Evolutionary conservation across 2,113 vertebrate species (phyloP), one percentile per base, ranked within the genome.

Genomic region (Alaudala cheleensis): DNA sequence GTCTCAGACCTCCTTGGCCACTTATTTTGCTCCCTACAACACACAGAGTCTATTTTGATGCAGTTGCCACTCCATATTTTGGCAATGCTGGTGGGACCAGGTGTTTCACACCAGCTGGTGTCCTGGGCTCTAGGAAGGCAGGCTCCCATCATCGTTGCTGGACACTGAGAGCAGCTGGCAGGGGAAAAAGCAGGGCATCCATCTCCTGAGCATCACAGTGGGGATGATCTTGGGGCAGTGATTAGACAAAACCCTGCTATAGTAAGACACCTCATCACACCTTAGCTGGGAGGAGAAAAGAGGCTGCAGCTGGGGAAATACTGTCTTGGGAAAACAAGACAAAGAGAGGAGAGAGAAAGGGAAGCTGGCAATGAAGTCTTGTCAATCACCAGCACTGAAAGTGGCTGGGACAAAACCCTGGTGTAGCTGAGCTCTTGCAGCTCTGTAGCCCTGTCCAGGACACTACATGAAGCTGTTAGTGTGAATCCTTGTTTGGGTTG

Each of bases 91-190:
- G 23, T 34, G 24, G 23, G 7, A 91, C 47, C 18, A 37, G 3
- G 15, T 2, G 1, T 71, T 81, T 73, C 56, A 23, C 5, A 14
- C 8, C 16, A 39, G 16, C 28, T 58, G 31, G 31, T 81, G 28
- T 57, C 25, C 31, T 53, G 39, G 34, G 12, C 3, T 76, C 67
- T 33, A 39, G 26, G 39, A 62, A 66, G 42, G 34, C 14, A 71
- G 42, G 17, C 6, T 80, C 26, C 29, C 40, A 28, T 49, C 29
- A 18, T 34, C 0, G 0, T 23, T 89, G 33, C 12, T 11, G 3
- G 85, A 42, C 7, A 5, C 0, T 15, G 16, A 84, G 64, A 72
- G 33, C 21, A 82, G 49, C 23, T 13, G 5, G 13, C 1, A 10
- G 5, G 6, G 9, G 25, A 21, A n/a, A 16, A 80, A 76, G 33